Conservation (phyloP, 1,140 invertebrate species). For the Drosophila punjabiensis region DNA sequence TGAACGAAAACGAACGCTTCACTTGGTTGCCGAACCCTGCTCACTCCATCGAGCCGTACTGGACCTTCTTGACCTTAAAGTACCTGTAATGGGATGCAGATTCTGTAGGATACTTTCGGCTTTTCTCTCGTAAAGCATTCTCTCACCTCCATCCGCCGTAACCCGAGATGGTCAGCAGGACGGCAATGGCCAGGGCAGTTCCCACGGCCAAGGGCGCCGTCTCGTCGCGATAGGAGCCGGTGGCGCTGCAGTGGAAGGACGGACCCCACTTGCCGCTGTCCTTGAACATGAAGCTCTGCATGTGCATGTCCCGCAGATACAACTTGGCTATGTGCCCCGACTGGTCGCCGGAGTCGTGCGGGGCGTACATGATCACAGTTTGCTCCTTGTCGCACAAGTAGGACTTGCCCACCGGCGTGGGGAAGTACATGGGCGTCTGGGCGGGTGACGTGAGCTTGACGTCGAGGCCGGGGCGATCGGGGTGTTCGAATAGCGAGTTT, state of each 20-base stretch:
- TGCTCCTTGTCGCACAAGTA: slow-evolving; percentile 90
- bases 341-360: slow-evolving; percentile 76
- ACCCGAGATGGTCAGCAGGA: slow-evolving; percentile 92
- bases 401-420: slow-evolving; percentile 94
- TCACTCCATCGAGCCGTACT: slow-evolving; percentile 97
- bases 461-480: slow-evolving; percentile 85
- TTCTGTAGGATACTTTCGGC: background rate
- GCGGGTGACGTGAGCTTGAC: slow-evolving; percentile 87
- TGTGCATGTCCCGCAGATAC: slow-evolving; percentile 87
- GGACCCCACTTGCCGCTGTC: slow-evolving; percentile 87
- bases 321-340: slow-evolving; percentile 86
- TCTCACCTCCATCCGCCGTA: slow-evolving; percentile 89
- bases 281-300: slow-evolving; percentile 88
- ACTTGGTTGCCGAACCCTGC: background rate
- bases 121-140: too few relatives aligned
- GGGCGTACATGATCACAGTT: slow-evolving; percentile 81
- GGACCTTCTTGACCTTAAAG: slow-evolving; percentile 95
- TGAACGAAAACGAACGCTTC: slow-evolving; percentile 38
- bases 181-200: slow-evolving; percentile 92
- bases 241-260: slow-evolving; percentile 87
- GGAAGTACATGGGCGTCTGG: slow-evolving; percentile 89
- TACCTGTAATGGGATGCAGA: slow-evolving; percentile 87
- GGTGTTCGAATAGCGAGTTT: slow-evolving; percentile 86
- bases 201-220: slow-evolving; percentile 95
- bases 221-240: slow-evolving; percentile 88